Base-by-base conservation (phyloP, 1,140 invertebrate species). In the Venustaconcha ellipsiformis region DNA sequence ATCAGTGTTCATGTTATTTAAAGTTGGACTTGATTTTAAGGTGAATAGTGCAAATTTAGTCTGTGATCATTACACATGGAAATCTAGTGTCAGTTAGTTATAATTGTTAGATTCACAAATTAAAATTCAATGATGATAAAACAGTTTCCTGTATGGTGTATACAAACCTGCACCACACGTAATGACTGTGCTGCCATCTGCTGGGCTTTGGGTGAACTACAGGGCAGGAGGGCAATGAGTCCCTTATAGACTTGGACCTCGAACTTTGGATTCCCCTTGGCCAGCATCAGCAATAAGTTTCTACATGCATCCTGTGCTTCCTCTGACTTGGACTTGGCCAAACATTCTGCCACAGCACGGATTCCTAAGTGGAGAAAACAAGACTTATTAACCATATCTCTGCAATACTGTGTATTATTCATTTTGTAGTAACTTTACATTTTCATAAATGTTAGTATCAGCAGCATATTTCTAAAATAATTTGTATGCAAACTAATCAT, bases 241-340 rank as follows among this genome's bases (percentile, higher is more conserved):
- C 88, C 89, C 76, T 90, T 90, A 78, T 90, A 90, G 20, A 90
- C 88, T 74, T 90, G 89, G 23, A 79, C 78, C 70, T 89, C 80
- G 82, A 88, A 90, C 72, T 88, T 88, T n/a, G 88, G 87, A 73
- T 90, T 90, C 55, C 89, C 89, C 77, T 89, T 84, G n/a, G 88
- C 88, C 71, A 90, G 77, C 78, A 86, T 85, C 58, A 89, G 78
- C 18, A 90, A 78, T 23, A 90, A 73, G 73, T 86, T 86, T 67
- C 84, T 80, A 59, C 88, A 89, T 14, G 80, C 76, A 79, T 89
- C 86, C 75, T 90, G 89, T 30, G 89, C 89, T 72, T 87, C 86
- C 59, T 90, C 89, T 11, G 83, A 82, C 80, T 88, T 89, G 4
- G 89, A 88, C 72, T 89, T 90, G 13, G 90, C 90, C 69, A 90